phyloP scores from a whole-genome alignment of 1,140 invertebrate species.

The Eupeodes corollae region DNA sequence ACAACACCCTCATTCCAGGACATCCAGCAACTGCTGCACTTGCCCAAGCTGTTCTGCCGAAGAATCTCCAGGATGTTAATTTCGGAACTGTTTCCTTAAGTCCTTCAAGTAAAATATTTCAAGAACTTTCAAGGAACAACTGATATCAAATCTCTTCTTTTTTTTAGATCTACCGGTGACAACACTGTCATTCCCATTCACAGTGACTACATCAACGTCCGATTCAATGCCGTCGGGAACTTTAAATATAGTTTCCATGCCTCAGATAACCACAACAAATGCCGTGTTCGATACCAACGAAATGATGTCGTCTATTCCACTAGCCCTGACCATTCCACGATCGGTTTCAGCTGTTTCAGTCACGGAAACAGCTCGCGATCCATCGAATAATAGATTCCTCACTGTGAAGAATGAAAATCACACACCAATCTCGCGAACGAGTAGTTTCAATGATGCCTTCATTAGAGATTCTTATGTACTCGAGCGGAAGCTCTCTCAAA shows the following conservation, averaged over 20 bases:
- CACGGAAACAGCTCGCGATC: constrained; percentile 8
- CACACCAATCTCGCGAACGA: constrained; percentile 21
- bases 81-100: constrained; percentile 3
- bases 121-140: neutral
- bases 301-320: constrained; percentile 27
- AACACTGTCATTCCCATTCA: constrained; percentile 31
- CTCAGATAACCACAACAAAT: constrained; percentile 26
- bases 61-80: constrained; percentile 10
- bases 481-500: constrained; percentile 19
- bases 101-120: constrained; percentile 11
- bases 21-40: constrained; percentile 31
- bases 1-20: constrained; percentile 55
- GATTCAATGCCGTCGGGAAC: constrained; percentile 26
- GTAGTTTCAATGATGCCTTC: constrained; percentile 21
- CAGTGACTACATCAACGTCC: constrained; percentile 18
- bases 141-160: neutral
- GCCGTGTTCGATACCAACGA: constrained; percentile 21
- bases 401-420: too few species aligned
- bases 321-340: constrained; percentile 28
- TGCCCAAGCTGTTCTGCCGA: constrained; percentile 23
- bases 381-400: too few species aligned
- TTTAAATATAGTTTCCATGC: constrained; percentile 26
- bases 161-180: constrained; percentile 16
- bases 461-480: constrained; percentile 17
- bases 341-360: constrained; percentile 25